Base-by-base conservation (phyloP, 2,797 vertebrate species). In the Tadarida brasiliensis region DNA sequence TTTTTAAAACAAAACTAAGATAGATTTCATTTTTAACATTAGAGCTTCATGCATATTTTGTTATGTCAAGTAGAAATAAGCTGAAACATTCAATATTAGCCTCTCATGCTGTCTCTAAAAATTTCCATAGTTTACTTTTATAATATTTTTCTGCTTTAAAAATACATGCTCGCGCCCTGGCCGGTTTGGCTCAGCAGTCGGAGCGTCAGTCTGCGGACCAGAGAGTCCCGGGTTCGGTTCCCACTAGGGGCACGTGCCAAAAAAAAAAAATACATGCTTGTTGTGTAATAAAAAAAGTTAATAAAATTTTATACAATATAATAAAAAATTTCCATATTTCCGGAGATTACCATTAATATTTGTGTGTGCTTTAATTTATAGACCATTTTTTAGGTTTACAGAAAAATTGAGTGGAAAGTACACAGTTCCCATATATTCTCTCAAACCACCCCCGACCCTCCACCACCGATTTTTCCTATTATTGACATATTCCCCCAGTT, bases 51-150 rank as follows among this genome's bases (percentile, higher is more conserved):
- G 49, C 24, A 82, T 30, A 87, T 89, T 92, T 96, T 73, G 28
- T 83, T 84, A 82, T 74, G 22, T 49, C 88, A 94, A 54, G 30
- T n/a, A 87, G 51, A 94, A 95, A 91, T 92, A 81, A 82, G 86
- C 81, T 81, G 54, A 82, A 65, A 80, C 68, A 35, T 70, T 85
- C 54, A 61, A 39, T 91, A 91, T n/a, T 74, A 82, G 49, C 15
- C 11, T 65, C 35, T 90, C 44, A 15, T 81, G 15, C 14, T 80
- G 10, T 63, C 54, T 89, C 61, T 80, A 84, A 91, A 93, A 71
- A 39, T 80, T 95, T 90, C 51, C 44, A 67, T n/a, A 26, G 81
- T 33, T 91, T 82, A 44, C 70, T 47, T 83, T 68, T 70, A 57
- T n/a, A 71, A 68, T 76, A 30, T 89, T 70, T 70, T 93, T 56